Evolutionary conservation across 2,888 invertebrate genomes (phyloP), one percentile per base, ranked within the genome.

Genomic region (Epiperipatus broadwayi): DNA sequence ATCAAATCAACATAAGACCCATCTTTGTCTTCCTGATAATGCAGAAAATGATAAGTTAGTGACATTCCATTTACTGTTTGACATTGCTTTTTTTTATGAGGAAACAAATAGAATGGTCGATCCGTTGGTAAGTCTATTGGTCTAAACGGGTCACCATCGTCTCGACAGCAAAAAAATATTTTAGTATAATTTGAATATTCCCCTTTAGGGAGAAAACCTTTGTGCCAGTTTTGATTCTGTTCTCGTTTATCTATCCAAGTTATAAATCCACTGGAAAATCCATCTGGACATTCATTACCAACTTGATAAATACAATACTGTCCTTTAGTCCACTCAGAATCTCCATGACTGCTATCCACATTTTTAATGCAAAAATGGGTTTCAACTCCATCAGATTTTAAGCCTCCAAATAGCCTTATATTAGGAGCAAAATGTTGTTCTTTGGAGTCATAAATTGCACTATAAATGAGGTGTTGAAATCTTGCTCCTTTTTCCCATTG

Each of bases 11-110:
- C 8, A 8, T 30, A 35, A 14, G 36, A 35, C 15, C 33, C 42
- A 27, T 33, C 31, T 41, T 39, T 41, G 18, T 48, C 49, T 35
- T 50, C 50, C 32, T 46, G 46, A 38, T 48, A 49, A 40, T 50
- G 50, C 25, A 50, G 48, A 36, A 41, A 50, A 22, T 50, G 50
- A 20, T 47, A 45, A 16, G 42, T 38, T 36, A 47, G 48, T 5
- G 45, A 45, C 51, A 51, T 51, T 5, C 45, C 48, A 33, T 48
- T 47, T 2, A 51, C 50, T 31, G 46, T 47, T 38, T 51, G 51
- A 37, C 51, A 51, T 35, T 46, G 47, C n/a, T n/a, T n/a, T n/a
- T n/a, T n/a, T n/a, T n/a, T n/a, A n/a, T n/a, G n/a, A n/a, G n/a
- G n/a, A 5, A 51, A 36, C 12, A 51, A 37, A 38, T 51, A 51